Percentiles rank a stretch among this genome's conserved stretches.
Evolutionary conservation across 2,113 vertebrate genomes (phyloP).

Genomic region (Chlamydotis undulata): DNA sequence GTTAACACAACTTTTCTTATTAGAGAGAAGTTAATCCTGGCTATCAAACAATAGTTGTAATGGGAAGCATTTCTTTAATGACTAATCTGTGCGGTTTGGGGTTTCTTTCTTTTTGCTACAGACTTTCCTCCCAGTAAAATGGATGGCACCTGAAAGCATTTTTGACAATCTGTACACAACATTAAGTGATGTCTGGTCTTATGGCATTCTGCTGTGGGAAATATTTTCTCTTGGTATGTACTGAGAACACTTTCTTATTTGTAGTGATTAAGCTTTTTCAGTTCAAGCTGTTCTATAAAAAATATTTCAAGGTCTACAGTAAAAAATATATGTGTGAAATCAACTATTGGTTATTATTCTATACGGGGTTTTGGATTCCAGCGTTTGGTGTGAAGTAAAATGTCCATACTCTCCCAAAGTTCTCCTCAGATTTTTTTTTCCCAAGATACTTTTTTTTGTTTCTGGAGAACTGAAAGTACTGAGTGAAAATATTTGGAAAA

Average conservation of each 20-base stretch:
- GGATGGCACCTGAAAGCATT: conserved; percentile 99
- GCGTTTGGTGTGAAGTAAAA: background rate
- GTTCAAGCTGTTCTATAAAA: background rate
- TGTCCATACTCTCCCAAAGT: background rate
- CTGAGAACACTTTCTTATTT: background rate
- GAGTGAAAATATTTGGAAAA: background rate
- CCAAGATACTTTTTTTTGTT: background rate
- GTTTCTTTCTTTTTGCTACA: conserved; percentile 49
- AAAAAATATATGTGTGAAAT: background rate
- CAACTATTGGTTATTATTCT: background rate
- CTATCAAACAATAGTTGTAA: background rate
- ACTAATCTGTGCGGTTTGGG: background rate
- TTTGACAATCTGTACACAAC: conserved; percentile 98
- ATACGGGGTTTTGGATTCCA: background rate
- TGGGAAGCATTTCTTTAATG: background rate
- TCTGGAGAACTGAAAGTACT: background rate
- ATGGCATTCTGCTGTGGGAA: conserved; percentile 97
- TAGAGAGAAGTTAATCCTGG: background rate
- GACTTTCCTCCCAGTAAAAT: conserved; percentile 98
- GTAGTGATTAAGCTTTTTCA: background rate
- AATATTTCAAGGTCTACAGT: background rate
- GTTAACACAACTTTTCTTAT: background rate
- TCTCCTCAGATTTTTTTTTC: background rate
- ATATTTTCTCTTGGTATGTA: conserved; percentile 96
- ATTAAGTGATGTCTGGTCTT: conserved; percentile 97